Conservation (phyloP, 2,797 vertebrate genomes). For the Triplophysa yarkandensis region DNA sequence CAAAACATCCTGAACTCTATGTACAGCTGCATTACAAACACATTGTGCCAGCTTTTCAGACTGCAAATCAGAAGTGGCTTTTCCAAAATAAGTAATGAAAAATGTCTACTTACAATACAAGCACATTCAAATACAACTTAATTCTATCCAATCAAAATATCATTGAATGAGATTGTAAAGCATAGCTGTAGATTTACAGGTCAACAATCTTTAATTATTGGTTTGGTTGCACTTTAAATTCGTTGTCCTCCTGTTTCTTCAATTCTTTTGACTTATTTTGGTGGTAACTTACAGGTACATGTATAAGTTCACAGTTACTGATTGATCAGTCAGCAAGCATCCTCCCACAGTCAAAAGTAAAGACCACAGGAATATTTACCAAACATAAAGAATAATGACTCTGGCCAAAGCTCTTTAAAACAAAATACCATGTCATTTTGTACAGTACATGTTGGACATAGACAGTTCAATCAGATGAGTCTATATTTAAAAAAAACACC, state of each 20-base stretch:
- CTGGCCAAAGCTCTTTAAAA: slow-evolving; percentile 30
- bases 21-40: not conserved
- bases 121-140: not conserved
- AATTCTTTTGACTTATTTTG: not conserved
- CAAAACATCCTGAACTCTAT: slow-evolving; percentile 10
- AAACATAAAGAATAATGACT: slow-evolving; percentile 59
- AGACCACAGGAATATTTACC: slow-evolving; percentile 58
- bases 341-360: slow-evolving; percentile 1
- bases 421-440: not conserved
- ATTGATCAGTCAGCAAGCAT: not conserved
- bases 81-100: not conserved
- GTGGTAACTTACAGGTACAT: too few species aligned
- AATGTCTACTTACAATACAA: not conserved
- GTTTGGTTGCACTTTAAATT: slow-evolving; percentile 6
- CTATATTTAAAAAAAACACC: slow-evolving; percentile 8
- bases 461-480: not conserved
- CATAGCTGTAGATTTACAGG: not conserved
- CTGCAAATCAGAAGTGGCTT: not conserved
- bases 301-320: too few species aligned
- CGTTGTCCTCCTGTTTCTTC: not conserved
- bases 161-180: slow-evolving; percentile 6
- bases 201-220: not conserved
- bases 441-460: not conserved
- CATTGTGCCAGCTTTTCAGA: not conserved
- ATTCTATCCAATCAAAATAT: slow-evolving; percentile 4